phyloP scores from a whole-genome alignment of 2,113 vertebrate genomes.

The Regulus satrapa region DNA sequence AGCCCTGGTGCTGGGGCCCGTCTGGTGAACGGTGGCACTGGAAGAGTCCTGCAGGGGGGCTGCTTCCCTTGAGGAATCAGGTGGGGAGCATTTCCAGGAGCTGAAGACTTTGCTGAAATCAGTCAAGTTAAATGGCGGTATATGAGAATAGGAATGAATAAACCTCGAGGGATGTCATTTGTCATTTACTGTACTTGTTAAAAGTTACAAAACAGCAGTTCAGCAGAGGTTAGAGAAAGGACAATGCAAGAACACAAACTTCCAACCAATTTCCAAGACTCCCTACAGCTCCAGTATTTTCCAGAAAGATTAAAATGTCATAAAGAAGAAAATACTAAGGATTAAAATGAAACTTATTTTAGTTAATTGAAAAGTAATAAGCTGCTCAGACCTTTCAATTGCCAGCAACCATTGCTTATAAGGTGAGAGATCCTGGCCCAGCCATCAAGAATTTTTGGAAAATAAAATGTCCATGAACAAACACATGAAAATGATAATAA shows the following conservation, averaged over 20 bases:
- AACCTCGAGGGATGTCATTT: slow-evolving; percentile 54
- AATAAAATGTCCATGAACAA: slow-evolving; percentile 5
- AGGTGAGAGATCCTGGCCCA: not conserved
- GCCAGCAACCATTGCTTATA: not conserved
- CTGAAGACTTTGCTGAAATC: not conserved
- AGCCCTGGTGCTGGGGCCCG: not conserved
- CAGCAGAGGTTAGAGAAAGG: slow-evolving; percentile 48
- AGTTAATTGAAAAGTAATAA: not conserved
- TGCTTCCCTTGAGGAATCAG: not conserved
- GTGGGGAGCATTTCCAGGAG: not conserved
- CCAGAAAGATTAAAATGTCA: not conserved
- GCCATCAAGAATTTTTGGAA: not conserved
- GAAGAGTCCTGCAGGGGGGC: not conserved
- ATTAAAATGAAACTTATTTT: not conserved
- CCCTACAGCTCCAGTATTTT: not conserved
- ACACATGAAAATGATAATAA: not conserved
- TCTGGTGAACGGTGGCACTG: not conserved
- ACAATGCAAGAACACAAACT: slow-evolving; percentile 25
- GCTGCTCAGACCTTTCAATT: not conserved
- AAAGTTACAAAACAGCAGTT: slow-evolving; percentile 46
- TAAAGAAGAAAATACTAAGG: not conserved
- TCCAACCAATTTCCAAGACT: not conserved
- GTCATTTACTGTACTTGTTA: slow-evolving; percentile 57
- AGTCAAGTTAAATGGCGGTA: slow-evolving; percentile 23
- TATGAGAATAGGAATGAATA: slow-evolving; percentile 24